These are phyloP conservation scores for Hippopotamus amphibius DNA, from an alignment of 2,113 vertebrate species.

Conservation along the genomic window DNA sequence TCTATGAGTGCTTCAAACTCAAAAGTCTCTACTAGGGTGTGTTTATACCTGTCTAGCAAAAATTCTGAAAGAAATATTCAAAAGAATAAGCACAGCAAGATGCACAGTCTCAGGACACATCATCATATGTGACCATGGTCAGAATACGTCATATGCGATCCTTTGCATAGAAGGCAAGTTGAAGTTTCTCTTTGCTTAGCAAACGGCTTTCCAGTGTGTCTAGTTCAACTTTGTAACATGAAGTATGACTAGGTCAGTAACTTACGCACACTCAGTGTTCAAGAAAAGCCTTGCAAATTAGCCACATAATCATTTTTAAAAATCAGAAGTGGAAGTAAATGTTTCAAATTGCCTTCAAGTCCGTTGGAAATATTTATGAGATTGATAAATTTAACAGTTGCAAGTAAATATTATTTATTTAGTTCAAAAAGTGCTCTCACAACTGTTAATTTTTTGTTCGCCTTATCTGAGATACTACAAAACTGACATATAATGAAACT, in stretches of 20 bases:
- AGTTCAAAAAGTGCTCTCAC: not conserved
- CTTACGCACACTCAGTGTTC: not conserved
- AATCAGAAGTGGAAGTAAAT: constrained; percentile 29
- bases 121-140: not conserved
- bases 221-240: not conserved
- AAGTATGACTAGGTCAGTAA: not conserved
- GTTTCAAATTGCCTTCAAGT: not conserved
- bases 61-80: not conserved
- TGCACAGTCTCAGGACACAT: not conserved
- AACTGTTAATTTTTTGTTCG: not conserved
- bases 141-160: not conserved
- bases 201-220: not conserved
- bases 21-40: not conserved
- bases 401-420: constrained; percentile 49
- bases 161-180: not conserved
- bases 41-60: not conserved
- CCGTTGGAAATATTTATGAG: constrained; percentile 41
- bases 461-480: not conserved
- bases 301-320: constrained; percentile 20
- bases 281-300: constrained; percentile 25
- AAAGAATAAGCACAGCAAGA: not conserved
- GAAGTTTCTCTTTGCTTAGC: not conserved
- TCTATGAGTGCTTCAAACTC: constrained; percentile 25
- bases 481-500: constrained; percentile 49
- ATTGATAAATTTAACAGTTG: constrained; percentile 9